Conservation (phyloP, 2,113 vertebrate species). For the Edolisoma coerulescens region DNA sequence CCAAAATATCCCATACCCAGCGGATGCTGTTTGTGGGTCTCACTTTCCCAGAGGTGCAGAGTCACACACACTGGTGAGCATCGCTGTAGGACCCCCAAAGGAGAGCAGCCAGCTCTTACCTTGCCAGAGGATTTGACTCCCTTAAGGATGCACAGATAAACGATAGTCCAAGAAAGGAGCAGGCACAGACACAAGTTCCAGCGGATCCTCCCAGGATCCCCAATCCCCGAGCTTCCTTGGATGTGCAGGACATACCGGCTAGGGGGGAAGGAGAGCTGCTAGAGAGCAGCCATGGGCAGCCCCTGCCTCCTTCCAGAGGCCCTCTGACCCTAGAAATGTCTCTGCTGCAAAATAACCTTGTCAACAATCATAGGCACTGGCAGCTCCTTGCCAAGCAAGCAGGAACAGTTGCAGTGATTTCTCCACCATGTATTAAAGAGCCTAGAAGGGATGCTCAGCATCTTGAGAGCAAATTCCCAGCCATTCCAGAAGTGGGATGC, state of each 20-base stretch:
- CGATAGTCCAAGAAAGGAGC: slow-evolving; percentile 79
- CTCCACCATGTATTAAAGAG: not conserved
- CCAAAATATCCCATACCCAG: not conserved
- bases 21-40: not conserved
- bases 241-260: slow-evolving; percentile 82
- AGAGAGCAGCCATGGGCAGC: not conserved
- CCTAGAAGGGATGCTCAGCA: not conserved
- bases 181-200: slow-evolving; percentile 82
- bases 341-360: not conserved
- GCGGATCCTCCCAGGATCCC: slow-evolving; percentile 73
- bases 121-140: slow-evolving; percentile 84
- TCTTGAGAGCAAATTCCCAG: not conserved
- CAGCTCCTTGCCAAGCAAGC: not conserved
- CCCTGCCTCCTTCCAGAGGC: not conserved
- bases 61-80: not conserved
- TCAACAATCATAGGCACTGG: not conserved
- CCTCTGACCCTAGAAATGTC: not conserved
- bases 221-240: slow-evolving; percentile 80
- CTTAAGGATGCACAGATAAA: slow-evolving; percentile 81
- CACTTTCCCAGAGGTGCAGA: not conserved
- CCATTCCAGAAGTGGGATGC: not conserved
- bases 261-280: not conserved
- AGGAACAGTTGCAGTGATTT: not conserved
- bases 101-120: slow-evolving; percentile 43
- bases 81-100: rapidly evolving